A percentile compares a stretch with the other conserved stretches of the same genome.
Evolutionary conservation across 2,113 vertebrate species (phyloP).

Genomic region (Capricornis sumatraensis): DNA sequence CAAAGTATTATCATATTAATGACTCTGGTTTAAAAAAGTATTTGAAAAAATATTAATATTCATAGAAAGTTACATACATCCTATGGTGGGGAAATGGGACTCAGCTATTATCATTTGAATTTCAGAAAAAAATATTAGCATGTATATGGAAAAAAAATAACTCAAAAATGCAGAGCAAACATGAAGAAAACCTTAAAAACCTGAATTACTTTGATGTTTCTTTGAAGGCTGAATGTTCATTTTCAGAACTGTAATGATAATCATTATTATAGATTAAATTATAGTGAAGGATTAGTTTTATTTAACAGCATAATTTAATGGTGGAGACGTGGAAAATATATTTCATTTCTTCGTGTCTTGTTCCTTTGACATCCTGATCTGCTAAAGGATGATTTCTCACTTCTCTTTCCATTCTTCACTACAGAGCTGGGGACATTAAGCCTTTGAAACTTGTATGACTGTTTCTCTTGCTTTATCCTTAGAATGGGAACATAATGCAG

Average conservation of each 20-base stretch:
- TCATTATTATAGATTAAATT: slow-evolving; percentile 42
- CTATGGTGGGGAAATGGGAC: background rate
- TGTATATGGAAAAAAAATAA: slow-evolving; percentile 39
- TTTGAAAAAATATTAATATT: slow-evolving; percentile 42
- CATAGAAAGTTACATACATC: background rate
- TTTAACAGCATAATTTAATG: slow-evolving; percentile 8
- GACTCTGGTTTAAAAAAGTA: slow-evolving; percentile 55
- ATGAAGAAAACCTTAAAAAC: background rate
- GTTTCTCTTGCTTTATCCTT: background rate
- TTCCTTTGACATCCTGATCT: background rate
- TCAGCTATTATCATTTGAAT: slow-evolving; percentile 43
- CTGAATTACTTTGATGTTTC: slow-evolving; percentile 32
- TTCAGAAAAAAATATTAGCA: slow-evolving; percentile 35
- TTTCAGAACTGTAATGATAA: slow-evolving; percentile 36
- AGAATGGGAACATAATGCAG: background rate
- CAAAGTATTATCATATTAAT: slow-evolving; percentile 73
- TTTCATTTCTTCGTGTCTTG: background rate
- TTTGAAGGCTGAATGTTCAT: slow-evolving; percentile 18
- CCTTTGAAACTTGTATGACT: background rate
- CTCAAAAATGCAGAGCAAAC: background rate
- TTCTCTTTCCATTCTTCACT: background rate
- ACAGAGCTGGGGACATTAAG: background rate
- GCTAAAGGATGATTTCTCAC: background rate
- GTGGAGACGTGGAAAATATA: background rate
- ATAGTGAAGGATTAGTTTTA: background rate